A percentile compares a stretch with the other conserved stretches of the same genome.
Conservation (phyloP, 1,140 invertebrate species). For the Cyphomyrmex costatus region DNA sequence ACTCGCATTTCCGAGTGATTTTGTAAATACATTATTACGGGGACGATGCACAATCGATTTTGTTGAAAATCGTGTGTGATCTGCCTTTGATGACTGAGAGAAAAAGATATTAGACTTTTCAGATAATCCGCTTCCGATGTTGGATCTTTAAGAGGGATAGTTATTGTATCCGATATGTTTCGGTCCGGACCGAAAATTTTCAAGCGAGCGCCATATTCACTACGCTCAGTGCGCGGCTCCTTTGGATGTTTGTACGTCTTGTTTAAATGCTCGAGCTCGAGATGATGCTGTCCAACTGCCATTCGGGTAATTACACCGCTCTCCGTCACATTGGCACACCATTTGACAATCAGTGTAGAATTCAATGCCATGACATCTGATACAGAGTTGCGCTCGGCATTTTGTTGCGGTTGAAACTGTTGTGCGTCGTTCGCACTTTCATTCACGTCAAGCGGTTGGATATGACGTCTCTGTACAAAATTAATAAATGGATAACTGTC, state of each 20-base stretch:
- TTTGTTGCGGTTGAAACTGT: conserved; percentile 67
- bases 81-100: conserved; percentile 79
- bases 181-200: conserved; percentile 85
- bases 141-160: conserved; percentile 73
- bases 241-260: conserved; percentile 82
- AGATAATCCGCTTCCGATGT: conserved; percentile 77
- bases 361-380: conserved; percentile 77
- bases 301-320: conserved; percentile 76
- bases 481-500: conserved; percentile 78
- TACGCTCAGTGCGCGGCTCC: conserved; percentile 75
- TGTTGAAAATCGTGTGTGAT: conserved; percentile 82
- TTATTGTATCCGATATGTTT: conserved; percentile 77
- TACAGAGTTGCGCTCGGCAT: conserved; percentile 43
- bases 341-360: conserved; percentile 82
- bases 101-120: conserved; percentile 82
- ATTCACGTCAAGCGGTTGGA: conserved; percentile 72
- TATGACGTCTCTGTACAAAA: conserved; percentile 81
- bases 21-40: conserved; percentile 82
- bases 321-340: conserved; percentile 82
- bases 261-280: conserved; percentile 83
- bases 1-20: conserved; percentile 82
- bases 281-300: conserved; percentile 85
- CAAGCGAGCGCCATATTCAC: conserved; percentile 80
- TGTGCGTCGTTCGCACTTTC: conserved; percentile 69
- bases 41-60: conserved; percentile 81